These are phyloP conservation scores for Micoletzkya japonica DNA, from an alignment of 2,888 invertebrate genomes.

Conservation along the genomic window DNA sequence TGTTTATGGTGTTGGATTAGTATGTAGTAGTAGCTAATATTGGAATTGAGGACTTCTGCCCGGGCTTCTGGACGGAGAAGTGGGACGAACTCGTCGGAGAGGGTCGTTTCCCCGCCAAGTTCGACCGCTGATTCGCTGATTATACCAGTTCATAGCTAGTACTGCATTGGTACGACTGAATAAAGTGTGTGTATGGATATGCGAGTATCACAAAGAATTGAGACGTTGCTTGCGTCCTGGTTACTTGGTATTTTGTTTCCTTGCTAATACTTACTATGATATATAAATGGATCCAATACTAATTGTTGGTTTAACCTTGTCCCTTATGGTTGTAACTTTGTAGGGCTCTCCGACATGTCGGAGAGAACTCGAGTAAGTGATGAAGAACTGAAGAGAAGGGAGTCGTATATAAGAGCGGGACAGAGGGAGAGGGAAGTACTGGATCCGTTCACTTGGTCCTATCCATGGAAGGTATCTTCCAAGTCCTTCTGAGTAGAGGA, in stretches of 20 bases:
- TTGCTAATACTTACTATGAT: too few species aligned
- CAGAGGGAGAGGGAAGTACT: conserved; percentile 37
- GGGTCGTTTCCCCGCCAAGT: conserved; percentile 63
- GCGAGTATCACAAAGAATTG: conserved; percentile 1
- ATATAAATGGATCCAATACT: not conserved
- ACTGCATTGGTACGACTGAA: conserved; percentile 10
- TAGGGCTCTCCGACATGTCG: conserved; percentile 40
- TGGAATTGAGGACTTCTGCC: conserved; percentile 58
- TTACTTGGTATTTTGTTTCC: conserved; percentile 15
- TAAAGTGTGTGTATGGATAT: conserved; percentile 26
- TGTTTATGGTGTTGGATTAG: not conserved
- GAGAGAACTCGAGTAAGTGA: conserved; percentile 53
- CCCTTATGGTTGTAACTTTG: too few species aligned
- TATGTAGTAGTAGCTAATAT: too few species aligned
- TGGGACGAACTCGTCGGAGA: conserved; percentile 63
- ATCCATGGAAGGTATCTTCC: conserved; percentile 45
- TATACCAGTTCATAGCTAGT: conserved; percentile 18
- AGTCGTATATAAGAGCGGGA: conserved; percentile 48
- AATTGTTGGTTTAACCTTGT: not conserved
- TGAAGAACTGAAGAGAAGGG: conserved; percentile 50
- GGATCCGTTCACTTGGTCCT: conserved; percentile 61
- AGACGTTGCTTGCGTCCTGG: conserved; percentile 23
- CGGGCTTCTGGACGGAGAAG: conserved; percentile 62
- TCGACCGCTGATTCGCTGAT: conserved; percentile 58
- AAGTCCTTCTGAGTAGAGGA: not conserved